A percentile compares a stretch with the other conserved stretches of the same genome.
phyloP scores from a whole-genome alignment of 1,140 invertebrate genomes.

The Pseudomyrmex flavicornis region DNA sequence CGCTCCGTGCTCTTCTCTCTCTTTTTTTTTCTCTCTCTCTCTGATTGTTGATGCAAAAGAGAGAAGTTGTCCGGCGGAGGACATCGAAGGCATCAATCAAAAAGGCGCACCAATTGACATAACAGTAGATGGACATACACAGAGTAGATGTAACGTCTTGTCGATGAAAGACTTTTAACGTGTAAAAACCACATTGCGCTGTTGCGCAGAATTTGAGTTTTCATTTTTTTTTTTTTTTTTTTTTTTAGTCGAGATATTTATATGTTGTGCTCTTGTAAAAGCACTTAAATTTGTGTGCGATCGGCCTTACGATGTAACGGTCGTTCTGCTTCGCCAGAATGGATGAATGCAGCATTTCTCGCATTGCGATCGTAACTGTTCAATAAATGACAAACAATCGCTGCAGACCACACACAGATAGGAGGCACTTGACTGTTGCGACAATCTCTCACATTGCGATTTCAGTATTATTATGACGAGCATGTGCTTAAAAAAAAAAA shows the following conservation, averaged over 20 bases:
- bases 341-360: conserved; percentile 82
- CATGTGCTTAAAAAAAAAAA: too few relatives aligned
- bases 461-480: background rate
- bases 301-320: conserved; percentile 77
- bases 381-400: conserved; percentile 73
- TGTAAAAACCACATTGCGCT: background rate
- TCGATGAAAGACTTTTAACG: background rate
- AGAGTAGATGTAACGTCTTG: background rate
- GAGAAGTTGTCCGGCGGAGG: conserved; percentile 50
- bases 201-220: conserved; percentile 29
- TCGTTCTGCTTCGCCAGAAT: conserved; percentile 82
- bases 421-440: conserved; percentile 33
- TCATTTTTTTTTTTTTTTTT: conserved; percentile 9
- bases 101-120: conserved; percentile 20
- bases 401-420: conserved; percentile 43
- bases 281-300: conserved; percentile 46
- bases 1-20: conserved; percentile 62
- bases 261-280: conserved; percentile 25
- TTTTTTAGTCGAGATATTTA: conserved; percentile 48
- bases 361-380: conserved; percentile 79
- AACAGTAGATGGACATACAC: conserved; percentile 9
- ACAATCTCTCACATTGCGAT: conserved; percentile 8
- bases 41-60: conserved; percentile 61
- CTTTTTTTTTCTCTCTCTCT: conserved; percentile 57
- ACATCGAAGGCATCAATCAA: conserved; percentile 8